A percentile compares a stretch with the other conserved stretches of the same genome.
Conservation (phyloP, 1,140 invertebrate species). For the Atopsyche davidsoni region DNA sequence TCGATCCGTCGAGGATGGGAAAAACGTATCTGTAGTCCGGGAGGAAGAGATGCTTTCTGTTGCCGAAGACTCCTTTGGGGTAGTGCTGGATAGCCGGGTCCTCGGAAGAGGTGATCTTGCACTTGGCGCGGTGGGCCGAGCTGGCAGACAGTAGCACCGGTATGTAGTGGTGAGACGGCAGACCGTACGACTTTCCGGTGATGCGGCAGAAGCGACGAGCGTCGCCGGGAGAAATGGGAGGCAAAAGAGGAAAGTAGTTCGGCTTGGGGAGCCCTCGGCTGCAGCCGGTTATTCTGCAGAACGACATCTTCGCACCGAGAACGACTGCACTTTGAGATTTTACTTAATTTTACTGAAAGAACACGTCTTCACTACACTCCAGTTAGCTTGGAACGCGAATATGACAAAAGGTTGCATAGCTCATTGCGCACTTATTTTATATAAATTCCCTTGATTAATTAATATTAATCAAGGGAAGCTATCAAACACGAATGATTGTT, state of each 20-base stretch:
- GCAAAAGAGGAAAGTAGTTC: constrained; percentile 76
- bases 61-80: constrained; percentile 54
- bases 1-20: constrained; percentile 59
- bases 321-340: too few relatives aligned
- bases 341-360: too few relatives aligned
- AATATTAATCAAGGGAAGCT: too few relatives aligned
- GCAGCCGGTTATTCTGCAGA: constrained; percentile 75
- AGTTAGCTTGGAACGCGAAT: not conserved
- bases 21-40: constrained; percentile 70
- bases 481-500: too few relatives aligned
- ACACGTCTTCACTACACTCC: not conserved
- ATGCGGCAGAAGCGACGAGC: constrained; percentile 73
- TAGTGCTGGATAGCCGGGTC: constrained; percentile 54
- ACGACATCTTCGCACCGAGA: constrained; percentile 62
- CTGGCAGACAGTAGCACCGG: constrained; percentile 61
- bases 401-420: not conserved
- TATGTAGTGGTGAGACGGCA: constrained; percentile 72
- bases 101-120: constrained; percentile 58
- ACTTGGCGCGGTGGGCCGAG: constrained; percentile 50
- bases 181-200: constrained; percentile 72
- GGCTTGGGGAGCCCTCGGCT: constrained; percentile 73
- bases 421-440: not conserved
- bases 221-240: constrained; percentile 72
- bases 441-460: too few relatives aligned
- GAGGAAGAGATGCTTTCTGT: constrained; percentile 57